phyloP scores from a whole-genome alignment of 2,888 invertebrate genomes.

The Leptinotarsa peninsularis region DNA sequence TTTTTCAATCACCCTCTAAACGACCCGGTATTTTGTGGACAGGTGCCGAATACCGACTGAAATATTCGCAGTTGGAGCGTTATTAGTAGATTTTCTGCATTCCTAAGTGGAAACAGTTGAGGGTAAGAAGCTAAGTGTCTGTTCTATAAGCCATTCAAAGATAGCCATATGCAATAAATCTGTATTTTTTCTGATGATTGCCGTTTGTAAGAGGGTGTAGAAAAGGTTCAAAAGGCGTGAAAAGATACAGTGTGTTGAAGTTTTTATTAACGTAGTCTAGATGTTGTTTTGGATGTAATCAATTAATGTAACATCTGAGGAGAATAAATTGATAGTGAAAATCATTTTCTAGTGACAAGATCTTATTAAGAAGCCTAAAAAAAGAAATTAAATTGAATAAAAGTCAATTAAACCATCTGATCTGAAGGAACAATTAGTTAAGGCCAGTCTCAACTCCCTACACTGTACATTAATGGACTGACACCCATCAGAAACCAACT shows the following conservation, averaged over 20 bases:
- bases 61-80: slow-evolving; percentile 28
- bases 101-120: slow-evolving; percentile 47
- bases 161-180: slow-evolving; percentile 17
- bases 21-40: slow-evolving; percentile 21
- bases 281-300: no score
- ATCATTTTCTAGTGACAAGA: no score
- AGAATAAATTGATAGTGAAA: no score
- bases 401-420: no score
- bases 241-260: not conserved
- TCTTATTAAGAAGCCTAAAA: no score
- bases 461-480: no score
- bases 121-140: slow-evolving; percentile 19
- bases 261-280: no score
- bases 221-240: slow-evolving; percentile 1
- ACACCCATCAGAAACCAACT: no score
- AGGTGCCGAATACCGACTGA: slow-evolving; percentile 37
- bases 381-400: no score
- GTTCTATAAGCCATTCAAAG: slow-evolving; percentile 11
- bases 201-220: not conserved
- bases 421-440: no score
- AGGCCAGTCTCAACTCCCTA: no score
- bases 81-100: slow-evolving; percentile 44
- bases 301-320: no score
- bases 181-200: slow-evolving; percentile 1
- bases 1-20: slow-evolving; percentile 33